These are phyloP conservation scores for Criorhina ranunculi DNA, from an alignment of 2,888 invertebrate species.

Conservation along the genomic window DNA sequence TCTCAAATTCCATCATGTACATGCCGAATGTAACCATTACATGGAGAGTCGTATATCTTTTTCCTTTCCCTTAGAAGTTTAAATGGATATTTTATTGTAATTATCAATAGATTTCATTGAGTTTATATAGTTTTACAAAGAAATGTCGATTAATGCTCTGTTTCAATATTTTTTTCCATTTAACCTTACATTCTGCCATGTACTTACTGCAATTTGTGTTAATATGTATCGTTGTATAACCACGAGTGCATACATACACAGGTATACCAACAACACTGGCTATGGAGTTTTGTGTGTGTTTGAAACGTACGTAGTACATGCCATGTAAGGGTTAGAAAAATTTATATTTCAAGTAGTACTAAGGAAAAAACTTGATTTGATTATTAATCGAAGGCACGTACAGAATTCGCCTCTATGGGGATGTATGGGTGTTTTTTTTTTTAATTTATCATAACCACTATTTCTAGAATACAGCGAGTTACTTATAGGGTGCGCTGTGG, in stretches of 20 bases:
- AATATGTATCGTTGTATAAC: conserved; percentile 37
- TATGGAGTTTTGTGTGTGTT: not conserved
- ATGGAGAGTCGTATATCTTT: conserved; percentile 4
- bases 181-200: conserved; percentile 66
- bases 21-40: conserved; percentile 65
- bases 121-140: not conserved
- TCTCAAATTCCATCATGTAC: conserved; percentile 5
- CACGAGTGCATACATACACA: conserved; percentile 16
- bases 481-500: no score
- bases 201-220: conserved; percentile 8
- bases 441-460: not conserved
- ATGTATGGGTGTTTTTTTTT: not conserved
- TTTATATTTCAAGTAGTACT: conserved; percentile 10
- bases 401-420: not conserved
- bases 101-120: not conserved
- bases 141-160: not conserved
- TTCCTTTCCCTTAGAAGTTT: not conserved
- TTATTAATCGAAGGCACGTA: not conserved
- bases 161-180: not conserved
- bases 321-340: conserved; percentile 63
- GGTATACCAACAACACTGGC: conserved; percentile 47
- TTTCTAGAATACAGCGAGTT: not conserved
- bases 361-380: conserved; percentile 57
- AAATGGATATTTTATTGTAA: not conserved
- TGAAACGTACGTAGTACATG: conserved; percentile 36